These are phyloP conservation scores for Nasua narica DNA, from an alignment of 2,797 vertebrate species.

Conservation along the genomic window DNA sequence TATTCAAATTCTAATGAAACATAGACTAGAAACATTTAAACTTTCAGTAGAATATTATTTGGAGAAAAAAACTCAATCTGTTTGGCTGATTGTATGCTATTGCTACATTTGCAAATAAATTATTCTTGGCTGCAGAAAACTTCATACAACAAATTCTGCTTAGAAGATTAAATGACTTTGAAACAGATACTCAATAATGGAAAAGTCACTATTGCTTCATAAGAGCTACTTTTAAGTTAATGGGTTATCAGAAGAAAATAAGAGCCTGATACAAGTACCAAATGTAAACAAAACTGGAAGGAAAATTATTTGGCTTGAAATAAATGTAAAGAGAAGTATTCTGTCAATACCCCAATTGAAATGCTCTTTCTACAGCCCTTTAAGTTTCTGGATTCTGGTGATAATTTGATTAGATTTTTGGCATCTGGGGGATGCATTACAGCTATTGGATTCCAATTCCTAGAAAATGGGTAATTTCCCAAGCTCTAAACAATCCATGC, in stretches of 20 bases:
- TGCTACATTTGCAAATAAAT: conserved; percentile 73
- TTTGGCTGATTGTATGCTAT: conserved; percentile 58
- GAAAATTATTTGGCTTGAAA: conserved; percentile 48
- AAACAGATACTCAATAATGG: conserved; percentile 70
- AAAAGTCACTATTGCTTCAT: conserved; percentile 70
- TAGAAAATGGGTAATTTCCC: background rate
- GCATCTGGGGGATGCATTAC: background rate
- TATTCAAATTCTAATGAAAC: conserved; percentile 74
- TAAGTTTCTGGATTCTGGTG: conserved; percentile 21
- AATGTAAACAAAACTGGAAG: conserved; percentile 63
- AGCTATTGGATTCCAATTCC: conserved; percentile 30
- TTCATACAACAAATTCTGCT: conserved; percentile 62
- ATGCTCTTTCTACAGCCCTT: background rate
- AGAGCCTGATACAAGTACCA: conserved; percentile 48
- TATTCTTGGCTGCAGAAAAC: conserved; percentile 64
- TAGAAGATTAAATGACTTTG: conserved; percentile 73
- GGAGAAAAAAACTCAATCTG: conserved; percentile 53
- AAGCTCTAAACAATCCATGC: background rate
- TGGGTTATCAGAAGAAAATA: conserved; percentile 69
- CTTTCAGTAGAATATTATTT: conserved; percentile 68
- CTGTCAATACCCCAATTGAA: conserved; percentile 53
- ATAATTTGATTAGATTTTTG: conserved; percentile 38
- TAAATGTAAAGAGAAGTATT: conserved; percentile 45
- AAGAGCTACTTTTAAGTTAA: conserved; percentile 70
- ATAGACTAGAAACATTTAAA: conserved; percentile 63